These are phyloP conservation scores for Volucella zonaria DNA, from an alignment of 2,888 invertebrate species.

Conservation along the genomic window DNA sequence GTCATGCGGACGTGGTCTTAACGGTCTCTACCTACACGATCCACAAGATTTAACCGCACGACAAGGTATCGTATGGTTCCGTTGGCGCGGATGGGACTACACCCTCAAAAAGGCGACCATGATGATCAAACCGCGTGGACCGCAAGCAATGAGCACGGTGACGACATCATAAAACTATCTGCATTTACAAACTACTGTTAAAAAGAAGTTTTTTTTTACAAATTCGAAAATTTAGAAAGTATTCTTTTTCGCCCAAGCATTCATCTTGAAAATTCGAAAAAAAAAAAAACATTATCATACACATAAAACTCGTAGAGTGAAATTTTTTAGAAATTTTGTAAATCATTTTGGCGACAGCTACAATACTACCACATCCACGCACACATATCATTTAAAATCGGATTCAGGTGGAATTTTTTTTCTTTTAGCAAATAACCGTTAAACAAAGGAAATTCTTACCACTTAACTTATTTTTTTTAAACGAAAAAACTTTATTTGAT, in stretches of 20 bases:
- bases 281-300: constrained; percentile 22
- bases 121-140: constrained; percentile 91
- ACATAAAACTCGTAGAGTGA: constrained; percentile 15
- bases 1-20: constrained; percentile 94
- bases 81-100: constrained; percentile 97
- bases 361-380: constrained; percentile 3
- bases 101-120: constrained; percentile 93
- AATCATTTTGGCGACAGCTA: constrained; percentile 36
- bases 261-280: constrained; percentile 50
- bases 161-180: constrained; percentile 67
- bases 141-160: constrained; percentile 78
- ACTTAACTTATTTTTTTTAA: constrained; percentile 64
- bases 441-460: constrained; percentile 56
- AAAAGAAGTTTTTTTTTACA: constrained; percentile 32
- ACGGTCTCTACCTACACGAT: constrained; percentile 94
- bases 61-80: constrained; percentile 97
- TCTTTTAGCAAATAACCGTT: constrained; percentile 64
- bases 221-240: constrained; percentile 63
- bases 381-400: constrained; percentile 4
- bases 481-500: constrained; percentile 40
- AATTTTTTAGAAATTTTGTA: constrained; percentile 46
- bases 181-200: constrained; percentile 40
- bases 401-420: constrained; percentile 53
- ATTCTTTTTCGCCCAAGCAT: constrained; percentile 55
- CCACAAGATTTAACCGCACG: constrained; percentile 94